Evolutionary conservation across 2,888 invertebrate species (phyloP), one percentile per base, ranked within the genome.

Genomic region (Dascillus cervinus): DNA sequence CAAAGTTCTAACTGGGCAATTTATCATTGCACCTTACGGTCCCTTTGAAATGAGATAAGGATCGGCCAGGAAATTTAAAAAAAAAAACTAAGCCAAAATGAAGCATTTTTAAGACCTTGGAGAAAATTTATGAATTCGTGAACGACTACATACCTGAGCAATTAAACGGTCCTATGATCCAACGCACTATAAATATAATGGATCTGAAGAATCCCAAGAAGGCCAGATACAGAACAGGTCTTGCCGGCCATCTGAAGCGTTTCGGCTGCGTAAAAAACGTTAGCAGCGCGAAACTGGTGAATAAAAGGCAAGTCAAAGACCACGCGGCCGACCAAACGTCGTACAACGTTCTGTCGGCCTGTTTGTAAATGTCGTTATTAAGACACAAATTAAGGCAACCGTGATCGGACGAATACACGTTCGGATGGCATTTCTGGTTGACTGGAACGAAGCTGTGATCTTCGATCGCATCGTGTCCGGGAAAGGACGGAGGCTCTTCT

Each of bases 241-340:
- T 71, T 57, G 94, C 94, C 0, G 95, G 95, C 66, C 94, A 95
- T 21, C 86, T 79, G 60, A 94, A 96, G 29, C 95, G 69, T 19
- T 81, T 76, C 14, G 88, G 85, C 55, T 94, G 92, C 21, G 92
- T 82, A 67, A 88, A 78, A 63, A 90, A 92, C 0, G 95, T 94
- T 27, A 86, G 68, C 47, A 87, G 64, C 0, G 85, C 82, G 61
- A 94, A 90, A 0, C 84, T 69, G 0, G 92, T 89, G 9, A 91
- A 80, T 1, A 84, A 70, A 52, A 87, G 74, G 39, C 87, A 83
- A 13, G 87, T 62, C 59, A 84, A 79, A 0, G 88, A 82, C 65
- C 86, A 78, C 3, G 82, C 79, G 13, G 77, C 74, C 67, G 82
- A 81, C 75, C 87, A 82, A 11, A 80, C 72, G 37, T 43, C 46